Base-by-base conservation (phyloP, 1,140 invertebrate species). In the Macrotrachela quadricornifera region DNA sequence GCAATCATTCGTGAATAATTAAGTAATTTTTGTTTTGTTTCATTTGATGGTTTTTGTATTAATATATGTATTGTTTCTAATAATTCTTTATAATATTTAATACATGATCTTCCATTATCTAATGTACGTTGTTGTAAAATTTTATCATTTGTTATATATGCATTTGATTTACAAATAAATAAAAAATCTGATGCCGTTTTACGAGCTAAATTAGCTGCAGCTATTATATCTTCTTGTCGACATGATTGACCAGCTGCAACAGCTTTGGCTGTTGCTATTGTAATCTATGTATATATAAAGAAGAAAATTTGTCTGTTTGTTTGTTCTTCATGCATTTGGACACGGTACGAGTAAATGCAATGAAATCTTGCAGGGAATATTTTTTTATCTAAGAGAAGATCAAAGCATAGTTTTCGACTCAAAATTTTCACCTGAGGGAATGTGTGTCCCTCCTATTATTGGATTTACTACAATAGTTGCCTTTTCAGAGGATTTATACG, bases 141-240 rank as follows among this genome's bases (percentile, higher is more conserved):
- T 96, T 88, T 2, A 74, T 66, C 0, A 79, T 83, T 67, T 95
- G 88, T 0, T 86, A 46, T 44, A 10, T 36, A 40, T 9, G 14
- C 40, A n/a, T 15, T 38, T n/a, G 17, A 45, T 16, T 53, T 47
- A 12, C 41, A 38, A 2, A 84, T 81, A 11, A 78, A 75, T 9
- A 97, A 71, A 76, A 99, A 81, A 65, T 96, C 91, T 39, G 82
- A 83, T 46, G 96, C 88, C 11, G 88, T 83, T 67, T 88, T 87
- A 46, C 92, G 72, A 9, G 90, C 87, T 70, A 94, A 79, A 69
- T 99, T 97, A 15, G 90, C 87, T 6, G 90, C 87, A 6, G 84
- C 83, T 38, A 94, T 94, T 44, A 95, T 81, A 65, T 95, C 88
- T 60, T 94, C 85, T 68, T 96, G 90, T 60, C 85, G 79, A 64